phyloP scores from a whole-genome alignment of 1,140 invertebrate genomes.

The Leucophenga varia region DNA sequence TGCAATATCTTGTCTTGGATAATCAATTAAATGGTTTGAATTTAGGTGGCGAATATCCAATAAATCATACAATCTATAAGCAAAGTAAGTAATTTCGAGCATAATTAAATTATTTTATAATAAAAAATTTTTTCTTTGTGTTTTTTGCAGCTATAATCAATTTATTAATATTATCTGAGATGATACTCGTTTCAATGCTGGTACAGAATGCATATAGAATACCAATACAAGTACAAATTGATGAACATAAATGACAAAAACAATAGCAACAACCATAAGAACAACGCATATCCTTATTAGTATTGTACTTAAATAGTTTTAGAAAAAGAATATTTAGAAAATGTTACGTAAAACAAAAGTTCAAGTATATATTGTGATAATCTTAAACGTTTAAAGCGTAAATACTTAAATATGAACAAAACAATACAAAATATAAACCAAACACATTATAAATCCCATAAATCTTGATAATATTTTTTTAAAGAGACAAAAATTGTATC shows the following conservation, averaged over 20 bases:
- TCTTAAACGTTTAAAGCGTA: no score
- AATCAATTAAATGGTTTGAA: conserved; percentile 35
- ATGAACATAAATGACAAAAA: conserved; percentile 15
- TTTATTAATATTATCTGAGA: conserved; percentile 45
- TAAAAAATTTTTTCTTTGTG: not conserved
- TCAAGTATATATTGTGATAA: conserved; percentile 37
- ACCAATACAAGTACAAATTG: conserved; percentile 37
- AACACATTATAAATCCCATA: no score
- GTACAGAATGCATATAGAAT: conserved; percentile 43
- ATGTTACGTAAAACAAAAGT: not conserved
- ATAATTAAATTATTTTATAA: not conserved
- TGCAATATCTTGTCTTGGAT: conserved; percentile 45
- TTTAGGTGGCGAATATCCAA: conserved; percentile 46
- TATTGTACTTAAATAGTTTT: conserved; percentile 4
- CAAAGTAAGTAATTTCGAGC: conserved; percentile 33
- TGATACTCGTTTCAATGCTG: conserved; percentile 49
- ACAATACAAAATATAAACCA: no score
- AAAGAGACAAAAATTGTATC: no score
- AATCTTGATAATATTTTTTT: no score
- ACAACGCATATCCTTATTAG: not conserved
- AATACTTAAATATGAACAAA: no score
- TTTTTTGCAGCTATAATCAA: conserved; percentile 45
- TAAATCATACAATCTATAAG: conserved; percentile 49
- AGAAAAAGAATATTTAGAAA: not conserved
- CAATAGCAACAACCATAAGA: not conserved